phyloP scores from a whole-genome alignment of 2,888 invertebrate species.

The Hedya salicella region DNA sequence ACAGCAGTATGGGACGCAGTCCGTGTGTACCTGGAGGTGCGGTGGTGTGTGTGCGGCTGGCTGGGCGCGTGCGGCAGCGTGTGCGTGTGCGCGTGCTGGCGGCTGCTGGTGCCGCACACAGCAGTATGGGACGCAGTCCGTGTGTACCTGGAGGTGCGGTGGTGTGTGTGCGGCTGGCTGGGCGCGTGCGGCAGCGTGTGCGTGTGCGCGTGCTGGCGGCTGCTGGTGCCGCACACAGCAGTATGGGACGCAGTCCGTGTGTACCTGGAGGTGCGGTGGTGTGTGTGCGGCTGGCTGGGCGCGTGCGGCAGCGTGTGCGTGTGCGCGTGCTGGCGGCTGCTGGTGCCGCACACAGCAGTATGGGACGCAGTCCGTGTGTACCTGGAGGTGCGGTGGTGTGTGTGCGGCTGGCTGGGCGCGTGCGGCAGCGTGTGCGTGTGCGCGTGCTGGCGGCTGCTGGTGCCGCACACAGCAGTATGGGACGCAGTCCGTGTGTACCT shows the following conservation, averaged over 20 bases:
- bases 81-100: conserved; percentile 71
- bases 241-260: too few species aligned
- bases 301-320: conserved; percentile 85
- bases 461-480: conserved; percentile 56
- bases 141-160: too few species aligned
- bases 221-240: conserved; percentile 52
- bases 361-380: too few species aligned
- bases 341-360: conserved; percentile 54
- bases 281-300: conserved; percentile 81
- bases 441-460: conserved; percentile 64
- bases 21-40: conserved; percentile 65
- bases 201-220: conserved; percentile 64
- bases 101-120: conserved; percentile 50
- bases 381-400: conserved; percentile 87
- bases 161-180: conserved; percentile 82
- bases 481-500: too few species aligned
- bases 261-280: conserved; percentile 87
- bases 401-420: conserved; percentile 80
- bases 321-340: conserved; percentile 64
- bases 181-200: conserved; percentile 86
- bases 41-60: conserved; percentile 83
- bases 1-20: too few species aligned
- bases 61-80: conserved; percentile 86
- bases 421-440: conserved; percentile 83
- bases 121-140: too few species aligned